Percentiles rank a stretch among this genome's conserved stretches.
Conservation (phyloP, 2,888 invertebrate species). For the Fragum fragum region DNA sequence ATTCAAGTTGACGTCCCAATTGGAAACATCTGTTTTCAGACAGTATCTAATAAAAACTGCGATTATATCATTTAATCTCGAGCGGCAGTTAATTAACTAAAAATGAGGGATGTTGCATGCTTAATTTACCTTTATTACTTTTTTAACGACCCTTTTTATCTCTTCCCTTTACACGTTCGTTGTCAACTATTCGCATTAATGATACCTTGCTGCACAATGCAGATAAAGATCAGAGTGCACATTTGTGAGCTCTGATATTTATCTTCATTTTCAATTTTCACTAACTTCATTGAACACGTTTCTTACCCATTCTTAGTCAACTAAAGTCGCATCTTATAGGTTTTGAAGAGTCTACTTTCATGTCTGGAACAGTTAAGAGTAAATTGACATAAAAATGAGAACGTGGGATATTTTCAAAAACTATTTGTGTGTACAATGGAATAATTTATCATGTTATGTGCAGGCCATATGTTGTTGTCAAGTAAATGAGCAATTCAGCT, state of each 20-base stretch:
- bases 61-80: slow-evolving; percentile 3
- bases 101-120: slow-evolving; percentile 11
- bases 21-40: not conserved
- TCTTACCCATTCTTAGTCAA: too few species aligned
- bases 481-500: not conserved
- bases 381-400: not conserved
- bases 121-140: slow-evolving; percentile 17
- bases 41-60: not conserved
- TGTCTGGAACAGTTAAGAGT: not conserved
- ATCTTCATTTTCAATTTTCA: too few species aligned
- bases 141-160: not conserved
- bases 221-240: not conserved
- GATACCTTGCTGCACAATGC: not conserved
- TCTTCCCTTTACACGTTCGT: not conserved
- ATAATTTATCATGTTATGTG: not conserved
- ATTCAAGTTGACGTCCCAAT: not conserved
- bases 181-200: not conserved
- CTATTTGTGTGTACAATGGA: not conserved
- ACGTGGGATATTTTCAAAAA: not conserved
- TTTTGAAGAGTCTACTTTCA: not conserved
- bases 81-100: slow-evolving; percentile 6
- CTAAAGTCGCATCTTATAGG: too few species aligned
- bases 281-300: too few species aligned
- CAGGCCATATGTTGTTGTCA: not conserved
- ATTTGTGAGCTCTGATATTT: not conserved